Base-by-base conservation (phyloP, 2,797 vertebrate genomes). In the Saguinus oedipus region DNA sequence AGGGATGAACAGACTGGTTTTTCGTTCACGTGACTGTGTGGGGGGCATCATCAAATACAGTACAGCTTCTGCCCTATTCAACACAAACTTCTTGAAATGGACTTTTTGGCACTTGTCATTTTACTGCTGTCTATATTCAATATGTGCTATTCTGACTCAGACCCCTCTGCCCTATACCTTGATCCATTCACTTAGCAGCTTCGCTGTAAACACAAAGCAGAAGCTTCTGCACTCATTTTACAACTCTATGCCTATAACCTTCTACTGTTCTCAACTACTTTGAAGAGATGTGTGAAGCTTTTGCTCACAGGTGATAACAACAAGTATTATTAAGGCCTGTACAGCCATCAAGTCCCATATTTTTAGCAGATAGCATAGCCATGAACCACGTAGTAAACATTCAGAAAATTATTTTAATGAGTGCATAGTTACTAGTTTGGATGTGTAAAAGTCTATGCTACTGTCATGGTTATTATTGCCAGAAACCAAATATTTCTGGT, bases 211-310 rank as follows among this genome's bases (percentile, higher is more conserved):
- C n/a, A 91, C 17, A 50, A 33, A 61, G 61, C 57, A 75, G 26
- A 88, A 7, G 22, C 2, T 86, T 97, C 68, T 83, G 24, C 22
- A 55, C 44, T 79, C 68, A 74, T 91, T 95, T 75, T 82, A 75
- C 15, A 93, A 72, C 30, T 82, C 42, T 24, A 1, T 46, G 7
- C 46, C 90, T 92, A 70, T 81, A 82, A 75, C 36, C 12, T 36
- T 86, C 64, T 13, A 72, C 39, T 68, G 4, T 59, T 92, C 48
- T 91, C 59, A 76, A 22, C 24, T 48, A 53, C 44, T 90, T 95
- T 88, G n/a, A 82, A 93, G 96, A 87, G 30, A 55, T 59, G 4
- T 20, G 7, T n/a, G 39, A 93, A 92, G 75, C 61, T 76, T 94
- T 89, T 70, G 30, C 46, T 91, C 61, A 79, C 33, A 53, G 44